Evolutionary conservation across 2,113 vertebrate genomes (phyloP), one percentile per base, ranked within the genome.

Genomic region (Callionymus lyra): DNA sequence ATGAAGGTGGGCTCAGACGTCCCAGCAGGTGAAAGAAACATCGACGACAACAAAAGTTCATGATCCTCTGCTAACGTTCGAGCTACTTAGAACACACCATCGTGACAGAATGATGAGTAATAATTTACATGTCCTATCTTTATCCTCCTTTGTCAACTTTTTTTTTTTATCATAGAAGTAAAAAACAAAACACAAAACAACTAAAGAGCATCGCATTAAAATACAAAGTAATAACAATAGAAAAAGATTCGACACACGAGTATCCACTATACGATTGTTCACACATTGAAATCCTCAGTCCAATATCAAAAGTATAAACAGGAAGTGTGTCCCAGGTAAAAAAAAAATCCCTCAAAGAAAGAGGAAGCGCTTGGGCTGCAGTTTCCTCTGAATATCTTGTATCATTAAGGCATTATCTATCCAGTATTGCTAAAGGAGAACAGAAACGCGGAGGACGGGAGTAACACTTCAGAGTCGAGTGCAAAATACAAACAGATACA

Each of bases 381-480:
- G 32, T 44, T 61, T 53, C 14, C 49, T 70, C 65, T 56, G 50
- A 61, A 31, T 50, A 56, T 68, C 64, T 59, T 77, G 38, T 47
- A 51, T 72, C 46, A 58, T 83, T 83, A 83, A 83, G 81, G 81
- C 81, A 82, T 79, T 53, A 53, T 74, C 77, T 76, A 78, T 70
- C 64, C 77, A 79, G 75, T 83, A 80, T 80, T 80, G 77, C 77
- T 82, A 83, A 82, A 74, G 46, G 79, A 78, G 56, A 59, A 42
- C 52, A 44, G 51, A 35, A 31, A 53, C 63, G 41, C n/a, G n/a
- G n/a, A 43, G 55, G 40, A 64, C 60, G 58, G 45, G 19, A 57
- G 55, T 41, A 58, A 67, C 57, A 56, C 57, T 59, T 68, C 43
- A 59, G 56, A 58, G 77, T 44, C 41, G 61, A 75, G 76, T 79